These are phyloP conservation scores for Hoplias malabaricus DNA, from an alignment of 2,113 vertebrate species.

Conservation along the genomic window DNA sequence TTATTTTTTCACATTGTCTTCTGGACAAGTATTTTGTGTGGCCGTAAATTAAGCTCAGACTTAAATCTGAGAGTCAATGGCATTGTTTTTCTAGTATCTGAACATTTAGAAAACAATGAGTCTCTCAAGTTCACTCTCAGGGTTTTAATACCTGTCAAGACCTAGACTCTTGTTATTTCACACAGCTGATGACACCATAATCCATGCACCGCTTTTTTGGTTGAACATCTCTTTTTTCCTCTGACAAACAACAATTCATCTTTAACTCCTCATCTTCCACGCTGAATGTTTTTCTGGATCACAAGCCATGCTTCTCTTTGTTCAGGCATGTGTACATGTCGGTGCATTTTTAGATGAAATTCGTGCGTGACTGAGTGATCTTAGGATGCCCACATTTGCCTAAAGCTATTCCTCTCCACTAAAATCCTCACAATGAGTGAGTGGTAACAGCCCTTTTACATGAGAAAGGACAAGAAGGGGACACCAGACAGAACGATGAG, in stretches of 20 bases:
- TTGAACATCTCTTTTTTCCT: neutral
- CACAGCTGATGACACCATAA: slow-evolving; percentile 19
- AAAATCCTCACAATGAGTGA: slow-evolving; percentile 1
- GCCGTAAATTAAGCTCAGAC: slow-evolving; percentile 8
- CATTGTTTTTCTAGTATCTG: neutral
- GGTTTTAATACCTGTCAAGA: neutral
- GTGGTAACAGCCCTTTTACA: neutral
- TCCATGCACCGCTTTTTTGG: neutral
- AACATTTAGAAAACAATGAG: slow-evolving; percentile 5
- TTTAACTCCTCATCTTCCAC: neutral
- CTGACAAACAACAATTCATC: neutral
- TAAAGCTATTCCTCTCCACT: neutral
- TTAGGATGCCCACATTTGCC: slow-evolving; percentile 13
- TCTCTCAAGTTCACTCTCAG: neutral
- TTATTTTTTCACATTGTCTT: slow-evolving; percentile 13
- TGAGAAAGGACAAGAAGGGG: neutral
- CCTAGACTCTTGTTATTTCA: neutral
- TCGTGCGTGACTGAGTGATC: neutral
- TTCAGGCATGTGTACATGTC: neutral
- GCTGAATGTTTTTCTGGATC: neutral
- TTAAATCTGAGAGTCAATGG: slow-evolving; percentile 5
- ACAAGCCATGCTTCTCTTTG: neutral
- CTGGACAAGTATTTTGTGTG: neutral
- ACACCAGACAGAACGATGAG: neutral
- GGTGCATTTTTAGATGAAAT: neutral